A percentile compares a stretch with the other conserved stretches of the same genome.
phyloP scores from a whole-genome alignment of 35 echinoderm and acorn worm genomes.

The Nesometra sesokonis region DNA sequence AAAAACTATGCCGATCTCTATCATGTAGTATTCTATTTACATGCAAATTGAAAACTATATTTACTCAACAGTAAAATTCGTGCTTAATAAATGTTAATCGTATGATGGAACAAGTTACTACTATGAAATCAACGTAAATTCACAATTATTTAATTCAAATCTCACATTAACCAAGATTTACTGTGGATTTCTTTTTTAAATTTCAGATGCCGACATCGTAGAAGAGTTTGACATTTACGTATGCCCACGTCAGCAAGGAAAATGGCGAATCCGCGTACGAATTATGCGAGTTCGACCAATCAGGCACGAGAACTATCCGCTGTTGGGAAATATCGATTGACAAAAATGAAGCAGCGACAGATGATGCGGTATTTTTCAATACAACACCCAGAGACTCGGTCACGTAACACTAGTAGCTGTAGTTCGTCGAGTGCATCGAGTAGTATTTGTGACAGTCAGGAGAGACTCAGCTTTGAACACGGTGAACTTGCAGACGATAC shows the following conservation, averaged over 20 bases:
- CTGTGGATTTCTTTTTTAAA: neutral
- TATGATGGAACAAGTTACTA: too few species aligned
- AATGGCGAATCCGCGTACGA: neutral
- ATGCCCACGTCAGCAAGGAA: neutral
- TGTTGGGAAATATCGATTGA: neutral
- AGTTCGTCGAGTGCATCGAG: neutral
- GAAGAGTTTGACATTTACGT: neutral
- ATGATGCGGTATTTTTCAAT: neutral
- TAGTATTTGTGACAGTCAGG: neutral
- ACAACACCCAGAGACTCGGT: neutral
- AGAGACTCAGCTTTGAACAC: neutral
- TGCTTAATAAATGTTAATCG: too few species aligned
- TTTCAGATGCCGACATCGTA: neutral
- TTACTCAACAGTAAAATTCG: too few species aligned
- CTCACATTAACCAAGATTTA: neutral
- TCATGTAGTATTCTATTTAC: too few species aligned
- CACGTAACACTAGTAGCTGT: neutral
- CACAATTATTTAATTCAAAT: neutral
- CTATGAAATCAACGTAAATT: too few species aligned
- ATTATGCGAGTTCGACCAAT: neutral
- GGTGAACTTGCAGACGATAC: neutral
- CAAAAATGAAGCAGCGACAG: neutral
- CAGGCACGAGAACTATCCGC: neutral
- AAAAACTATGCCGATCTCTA: too few species aligned
- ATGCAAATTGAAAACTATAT: too few species aligned